These are phyloP conservation scores for Tachystola acroxantha DNA, from an alignment of 2,888 invertebrate genomes.

Conservation along the genomic window DNA sequence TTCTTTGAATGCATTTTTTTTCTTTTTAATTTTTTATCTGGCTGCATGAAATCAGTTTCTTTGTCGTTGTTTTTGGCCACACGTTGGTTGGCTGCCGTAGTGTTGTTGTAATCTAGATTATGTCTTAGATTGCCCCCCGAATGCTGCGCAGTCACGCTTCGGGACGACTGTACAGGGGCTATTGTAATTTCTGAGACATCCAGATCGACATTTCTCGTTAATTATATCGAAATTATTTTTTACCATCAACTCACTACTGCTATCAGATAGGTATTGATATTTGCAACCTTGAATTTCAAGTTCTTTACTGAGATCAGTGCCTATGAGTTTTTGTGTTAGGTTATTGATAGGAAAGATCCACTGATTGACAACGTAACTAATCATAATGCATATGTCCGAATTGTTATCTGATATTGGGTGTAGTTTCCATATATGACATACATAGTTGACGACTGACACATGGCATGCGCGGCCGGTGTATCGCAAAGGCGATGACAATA, in stretches of 20 bases:
- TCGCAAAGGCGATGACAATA: slow-evolving; percentile 48
- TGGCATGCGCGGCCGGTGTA: slow-evolving; percentile 30
- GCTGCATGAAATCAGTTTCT: slow-evolving; percentile 63
- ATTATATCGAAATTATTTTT: slow-evolving; percentile 57
- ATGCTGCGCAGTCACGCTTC: slow-evolving; percentile 65
- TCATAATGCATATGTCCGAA: slow-evolving; percentile 56
- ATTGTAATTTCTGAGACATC: slow-evolving; percentile 57
- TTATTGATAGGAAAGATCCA: slow-evolving; percentile 40
- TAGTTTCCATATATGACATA: slow-evolving; percentile 50
- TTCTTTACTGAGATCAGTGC: slow-evolving; percentile 35
- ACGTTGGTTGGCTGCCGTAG: slow-evolving; percentile 57
- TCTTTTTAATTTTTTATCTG: slow-evolving; percentile 45
- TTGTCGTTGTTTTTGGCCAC: slow-evolving; percentile 63
- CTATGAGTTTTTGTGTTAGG: slow-evolving; percentile 36
- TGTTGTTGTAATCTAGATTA: slow-evolving; percentile 70
- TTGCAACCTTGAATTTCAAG: slow-evolving; percentile 43
- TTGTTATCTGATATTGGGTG: slow-evolving; percentile 62
- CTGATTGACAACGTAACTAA: slow-evolving; percentile 59
- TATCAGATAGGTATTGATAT: slow-evolving; percentile 21
- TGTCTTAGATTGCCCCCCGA: slow-evolving; percentile 66
- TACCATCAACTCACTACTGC: slow-evolving; percentile 23
- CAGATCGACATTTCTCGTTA: slow-evolving; percentile 59
- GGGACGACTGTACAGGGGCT: slow-evolving; percentile 56
- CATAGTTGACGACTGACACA: slow-evolving; percentile 48
- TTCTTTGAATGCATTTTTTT: slow-evolving; percentile 60